Evolutionary conservation across 2,113 vertebrate genomes (phyloP), one percentile per base, ranked within the genome.

Genomic region (Nipponia nippon): DNA sequence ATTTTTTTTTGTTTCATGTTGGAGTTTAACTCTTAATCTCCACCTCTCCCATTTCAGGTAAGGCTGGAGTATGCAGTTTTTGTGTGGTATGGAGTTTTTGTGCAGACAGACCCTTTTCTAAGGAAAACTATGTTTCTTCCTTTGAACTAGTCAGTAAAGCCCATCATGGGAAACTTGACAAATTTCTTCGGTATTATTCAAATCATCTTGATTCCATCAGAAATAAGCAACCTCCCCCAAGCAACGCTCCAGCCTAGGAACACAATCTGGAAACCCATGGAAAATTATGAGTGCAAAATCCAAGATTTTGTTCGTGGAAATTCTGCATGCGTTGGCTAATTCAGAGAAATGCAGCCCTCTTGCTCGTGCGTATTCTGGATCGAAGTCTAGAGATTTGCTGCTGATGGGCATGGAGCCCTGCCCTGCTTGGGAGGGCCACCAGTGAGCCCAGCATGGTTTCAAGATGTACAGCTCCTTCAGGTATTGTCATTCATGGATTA

Each of bases 291-390:
- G 40, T 42, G 40, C 40, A 42, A 42, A 42, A 42, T 42, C 40
- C 40, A 42, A 13, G 49, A 63, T 46, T 75, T 84, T 75, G 22
- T 26, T 59, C 5, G 10, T 34, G 50, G 26, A 40, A 80, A 42
- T 85, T 47, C 34, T 70, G 23, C 5, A 3, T 46, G 30, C 55
- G 83, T 34, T 89, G 81, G 22, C n/a, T 50, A 13, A 38, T 59
- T 25, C 32, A 23, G 49, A 59, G 44, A 65, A 36, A 38, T 4
- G 6, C 21, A 71, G 3, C 29, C 13, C 9, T 66, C 21, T 50
- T 16, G 4, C 34, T 91, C 0, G 0, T 40, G 15, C 15, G 1
- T 49, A 5, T 21, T 40, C 17, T 56, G 40, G 77, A 38, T 63
- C n/a, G 38, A 38, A 63, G 34, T 13, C 34, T 26, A 26, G 63